These are phyloP conservation scores for Tyrannus savana DNA, from an alignment of 2,113 vertebrate species.

Conservation along the genomic window DNA sequence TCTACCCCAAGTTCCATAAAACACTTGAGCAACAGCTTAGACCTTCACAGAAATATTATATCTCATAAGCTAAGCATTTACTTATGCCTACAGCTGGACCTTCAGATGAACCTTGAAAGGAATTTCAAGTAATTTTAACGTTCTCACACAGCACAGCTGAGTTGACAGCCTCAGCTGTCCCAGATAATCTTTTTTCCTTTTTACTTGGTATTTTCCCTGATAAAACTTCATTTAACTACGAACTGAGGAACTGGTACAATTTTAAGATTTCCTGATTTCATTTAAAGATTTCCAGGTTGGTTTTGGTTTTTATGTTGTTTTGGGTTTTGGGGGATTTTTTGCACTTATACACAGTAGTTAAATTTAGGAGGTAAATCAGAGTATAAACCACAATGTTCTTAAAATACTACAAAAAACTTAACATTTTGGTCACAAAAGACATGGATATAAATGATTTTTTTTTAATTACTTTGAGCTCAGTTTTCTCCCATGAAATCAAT, in stretches of 20 bases:
- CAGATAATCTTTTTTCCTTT: neutral
- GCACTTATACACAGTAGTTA: neutral
- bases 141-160: neutral
- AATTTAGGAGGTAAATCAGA: neutral
- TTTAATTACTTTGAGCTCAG: neutral
- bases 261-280: neutral
- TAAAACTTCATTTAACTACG: neutral
- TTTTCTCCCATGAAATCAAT: neutral
- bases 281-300: neutral
- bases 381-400: neutral
- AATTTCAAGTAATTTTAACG: neutral
- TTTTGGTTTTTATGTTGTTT: neutral
- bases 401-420: neutral
- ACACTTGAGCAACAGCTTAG: neutral
- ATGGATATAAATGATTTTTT: neutral
- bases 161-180: neutral
- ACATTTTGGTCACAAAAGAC: neutral
- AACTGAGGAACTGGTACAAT: neutral
- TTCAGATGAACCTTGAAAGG: neutral
- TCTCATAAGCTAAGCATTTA: neutral
- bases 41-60: neutral
- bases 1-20: neutral
- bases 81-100: neutral
- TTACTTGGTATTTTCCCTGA: neutral
- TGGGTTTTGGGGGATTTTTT: neutral